Evolutionary conservation across 2,888 invertebrate genomes (phyloP).

Genomic region (Yponomeuta plumbellus): DNA sequence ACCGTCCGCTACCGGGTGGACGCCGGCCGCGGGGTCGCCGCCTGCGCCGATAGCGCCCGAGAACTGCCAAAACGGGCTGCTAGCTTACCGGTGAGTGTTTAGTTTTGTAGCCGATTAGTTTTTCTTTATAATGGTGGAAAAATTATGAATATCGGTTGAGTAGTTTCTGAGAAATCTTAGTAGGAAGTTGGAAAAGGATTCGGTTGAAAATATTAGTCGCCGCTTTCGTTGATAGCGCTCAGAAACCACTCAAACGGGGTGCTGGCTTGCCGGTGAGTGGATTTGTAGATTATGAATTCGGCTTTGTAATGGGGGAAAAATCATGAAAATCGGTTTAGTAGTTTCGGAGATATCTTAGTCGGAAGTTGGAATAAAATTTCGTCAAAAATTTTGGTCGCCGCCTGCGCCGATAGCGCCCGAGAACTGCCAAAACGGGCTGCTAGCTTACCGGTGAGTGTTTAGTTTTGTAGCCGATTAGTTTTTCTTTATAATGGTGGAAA

Average conservation of each 20-base stretch:
- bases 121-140: conserved; percentile 77
- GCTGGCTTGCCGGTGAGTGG: no score
- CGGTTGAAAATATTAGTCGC: no score
- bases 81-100: conserved; percentile 56
- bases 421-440: conserved; percentile 33
- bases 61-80: conserved; percentile 34
- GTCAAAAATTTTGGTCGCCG: conserved; percentile 69
- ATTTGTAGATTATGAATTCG: no score
- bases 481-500: conserved; percentile 77
- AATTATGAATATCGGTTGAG: no score
- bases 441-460: conserved; percentile 56
- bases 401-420: conserved; percentile 56
- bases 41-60: conserved; percentile 56
- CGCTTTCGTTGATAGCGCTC: no score
- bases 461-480: conserved; percentile 30
- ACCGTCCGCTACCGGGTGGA: conserved; percentile 85
- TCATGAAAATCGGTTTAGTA: no score
- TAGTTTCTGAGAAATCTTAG: no score
- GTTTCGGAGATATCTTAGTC: no score
- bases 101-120: conserved; percentile 31
- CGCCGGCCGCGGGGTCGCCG: conserved; percentile 87
- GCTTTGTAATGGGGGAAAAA: no score
- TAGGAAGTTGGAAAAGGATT: no score
- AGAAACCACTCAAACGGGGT: no score
- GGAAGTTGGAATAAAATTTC: no score